Conservation (phyloP, 2,888 invertebrate species). For the Lasius fuliginosus region DNA sequence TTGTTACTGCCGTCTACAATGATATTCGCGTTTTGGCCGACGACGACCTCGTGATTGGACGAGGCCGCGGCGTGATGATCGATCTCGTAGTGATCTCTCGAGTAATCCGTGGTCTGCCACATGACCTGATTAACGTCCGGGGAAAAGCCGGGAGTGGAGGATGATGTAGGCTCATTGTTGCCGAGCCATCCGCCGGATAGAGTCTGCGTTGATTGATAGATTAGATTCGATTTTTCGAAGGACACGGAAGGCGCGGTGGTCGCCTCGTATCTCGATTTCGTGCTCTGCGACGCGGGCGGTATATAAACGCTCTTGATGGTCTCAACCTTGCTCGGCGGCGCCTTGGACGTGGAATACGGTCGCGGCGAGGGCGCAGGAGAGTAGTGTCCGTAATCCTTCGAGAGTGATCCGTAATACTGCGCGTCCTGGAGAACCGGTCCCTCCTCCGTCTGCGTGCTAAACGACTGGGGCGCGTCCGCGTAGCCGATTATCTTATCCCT, state of each 20-base stretch:
- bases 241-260: slow-evolving; percentile 85
- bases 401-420: slow-evolving; percentile 66
- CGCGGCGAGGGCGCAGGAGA: slow-evolving; percentile 28
- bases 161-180: slow-evolving; percentile 63
- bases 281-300: slow-evolving; percentile 58
- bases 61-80: slow-evolving; percentile 78
- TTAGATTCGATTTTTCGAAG: slow-evolving; percentile 89
- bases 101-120: slow-evolving; percentile 76
- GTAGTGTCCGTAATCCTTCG: slow-evolving; percentile 67
- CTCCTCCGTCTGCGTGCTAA: slow-evolving; percentile 78
- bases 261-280: slow-evolving; percentile 68
- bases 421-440: slow-evolving; percentile 79
- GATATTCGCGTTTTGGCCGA: slow-evolving; percentile 80
- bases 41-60: slow-evolving; percentile 78
- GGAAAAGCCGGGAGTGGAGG: slow-evolving; percentile 27
- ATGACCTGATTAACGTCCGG: slow-evolving; percentile 50
- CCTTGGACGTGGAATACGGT: slow-evolving; percentile 52
- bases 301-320: slow-evolving; percentile 71
- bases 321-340: slow-evolving; percentile 64
- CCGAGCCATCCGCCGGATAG: slow-evolving; percentile 76
- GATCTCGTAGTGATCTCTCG: slow-evolving; percentile 70
- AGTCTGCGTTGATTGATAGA: slow-evolving; percentile 88
- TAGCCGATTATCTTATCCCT: slow-evolving; percentile 67
- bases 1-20: slow-evolving; percentile 79
- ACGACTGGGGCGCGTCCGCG: slow-evolving; percentile 67